These are phyloP conservation scores for Drosophila takahashii DNA, from an alignment of 1,140 invertebrate genomes.

Conservation along the genomic window DNA sequence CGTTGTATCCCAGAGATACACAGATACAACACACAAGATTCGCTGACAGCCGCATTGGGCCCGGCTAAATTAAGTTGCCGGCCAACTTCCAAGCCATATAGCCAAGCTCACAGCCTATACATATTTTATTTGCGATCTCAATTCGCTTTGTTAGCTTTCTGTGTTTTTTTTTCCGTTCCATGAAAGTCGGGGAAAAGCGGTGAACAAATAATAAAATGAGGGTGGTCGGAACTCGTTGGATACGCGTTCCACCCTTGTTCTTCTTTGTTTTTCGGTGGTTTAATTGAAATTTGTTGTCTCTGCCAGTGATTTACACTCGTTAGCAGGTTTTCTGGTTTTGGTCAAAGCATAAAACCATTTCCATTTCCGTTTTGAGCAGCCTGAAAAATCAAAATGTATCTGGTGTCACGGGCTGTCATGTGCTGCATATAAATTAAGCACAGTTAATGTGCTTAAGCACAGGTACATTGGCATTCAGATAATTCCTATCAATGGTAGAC, in stretches of 20 bases:
- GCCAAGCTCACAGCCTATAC: slow-evolving; percentile 9
- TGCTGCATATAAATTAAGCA: slow-evolving; percentile 66
- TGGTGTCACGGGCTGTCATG: slow-evolving; percentile 28
- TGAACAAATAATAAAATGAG: slow-evolving; percentile 18
- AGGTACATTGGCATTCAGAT: slow-evolving; percentile 31
- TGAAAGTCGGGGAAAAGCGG: slow-evolving; percentile 1
- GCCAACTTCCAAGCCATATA: slow-evolving; percentile 19
- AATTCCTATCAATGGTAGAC: neutral
- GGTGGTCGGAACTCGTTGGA: slow-evolving; percentile 23
- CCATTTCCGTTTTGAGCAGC: slow-evolving; percentile 68
- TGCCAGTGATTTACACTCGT: slow-evolving; percentile 23
- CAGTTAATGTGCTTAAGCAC: slow-evolving; percentile 33
- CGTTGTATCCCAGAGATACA: slow-evolving; percentile 27
- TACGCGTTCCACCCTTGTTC: neutral
- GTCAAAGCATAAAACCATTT: slow-evolving; percentile 62
- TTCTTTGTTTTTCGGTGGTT: slow-evolving; percentile 30
- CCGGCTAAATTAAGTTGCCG: slow-evolving; percentile 48
- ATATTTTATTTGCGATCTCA: slow-evolving; percentile 43
- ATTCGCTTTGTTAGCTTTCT: slow-evolving; percentile 48
- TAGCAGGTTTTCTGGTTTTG: slow-evolving; percentile 42
- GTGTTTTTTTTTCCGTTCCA: slow-evolving; percentile 6
- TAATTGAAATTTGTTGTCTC: slow-evolving; percentile 46
- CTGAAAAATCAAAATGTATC: slow-evolving; percentile 51
- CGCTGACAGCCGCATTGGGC: slow-evolving; percentile 25
- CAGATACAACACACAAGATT: slow-evolving; percentile 14